These are phyloP conservation scores for Nudaria mundana DNA, from an alignment of 2,888 invertebrate species.

Conservation along the genomic window DNA sequence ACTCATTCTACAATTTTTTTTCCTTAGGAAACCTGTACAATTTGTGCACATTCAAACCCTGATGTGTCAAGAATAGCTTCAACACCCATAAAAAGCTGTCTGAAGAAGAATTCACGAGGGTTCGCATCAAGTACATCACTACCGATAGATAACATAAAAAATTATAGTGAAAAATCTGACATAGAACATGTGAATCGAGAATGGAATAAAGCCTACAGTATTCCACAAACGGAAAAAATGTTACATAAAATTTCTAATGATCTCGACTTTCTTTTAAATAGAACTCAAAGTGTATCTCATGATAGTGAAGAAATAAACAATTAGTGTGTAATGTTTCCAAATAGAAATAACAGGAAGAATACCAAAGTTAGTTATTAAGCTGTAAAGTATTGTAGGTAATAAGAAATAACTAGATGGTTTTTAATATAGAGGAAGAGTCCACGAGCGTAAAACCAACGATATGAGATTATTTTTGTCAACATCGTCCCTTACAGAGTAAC, in stretches of 20 bases:
- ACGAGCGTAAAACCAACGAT: too few relatives aligned
- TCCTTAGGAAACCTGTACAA: constrained; percentile 56
- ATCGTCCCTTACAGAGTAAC: too few relatives aligned
- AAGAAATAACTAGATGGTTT: background rate
- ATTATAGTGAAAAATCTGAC: constrained; percentile 54
- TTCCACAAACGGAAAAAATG: constrained; percentile 81
- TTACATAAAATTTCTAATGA: constrained; percentile 91
- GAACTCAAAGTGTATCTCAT: constrained; percentile 67
- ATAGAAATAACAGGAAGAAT: constrained; percentile 44
- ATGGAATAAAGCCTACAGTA: constrained; percentile 62
- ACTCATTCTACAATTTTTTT: too few relatives aligned
- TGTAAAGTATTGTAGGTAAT: background rate
- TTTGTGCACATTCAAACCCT: constrained; percentile 67
- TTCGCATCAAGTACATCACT: constrained; percentile 57
- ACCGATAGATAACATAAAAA: constrained; percentile 53
- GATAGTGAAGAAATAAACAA: constrained; percentile 67
- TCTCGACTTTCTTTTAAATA: constrained; percentile 89
- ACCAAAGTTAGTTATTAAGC: constrained; percentile 30
- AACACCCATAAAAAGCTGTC: constrained; percentile 71
- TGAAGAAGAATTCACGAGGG: constrained; percentile 59
- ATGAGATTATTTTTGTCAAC: too few relatives aligned
- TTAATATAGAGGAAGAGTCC: too few relatives aligned
- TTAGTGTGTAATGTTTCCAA: constrained; percentile 37
- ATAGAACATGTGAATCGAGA: constrained; percentile 63
- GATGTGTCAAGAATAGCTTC: constrained; percentile 62